These are phyloP conservation scores for Drosophila kanekoi DNA, from an alignment of 2,888 invertebrate genomes.

Conservation along the genomic window DNA sequence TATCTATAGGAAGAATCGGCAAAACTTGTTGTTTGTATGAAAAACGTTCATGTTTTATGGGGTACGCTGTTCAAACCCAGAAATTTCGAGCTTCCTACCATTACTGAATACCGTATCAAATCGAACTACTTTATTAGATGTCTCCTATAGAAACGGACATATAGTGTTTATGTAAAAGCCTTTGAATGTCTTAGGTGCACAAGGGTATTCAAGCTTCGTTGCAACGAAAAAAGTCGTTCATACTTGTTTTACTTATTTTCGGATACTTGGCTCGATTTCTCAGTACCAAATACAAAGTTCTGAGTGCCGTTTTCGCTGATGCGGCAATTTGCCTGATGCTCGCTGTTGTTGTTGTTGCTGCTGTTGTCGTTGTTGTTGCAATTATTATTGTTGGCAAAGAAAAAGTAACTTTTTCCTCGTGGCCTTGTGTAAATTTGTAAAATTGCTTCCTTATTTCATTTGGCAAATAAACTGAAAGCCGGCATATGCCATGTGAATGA, in stretches of 20 bases:
- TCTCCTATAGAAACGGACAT: too few relatives aligned
- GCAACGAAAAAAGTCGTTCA: not conserved
- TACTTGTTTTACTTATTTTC: conserved; percentile 21
- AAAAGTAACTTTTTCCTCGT: conserved; percentile 44
- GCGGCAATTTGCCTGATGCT: conserved; percentile 50
- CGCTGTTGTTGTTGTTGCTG: not conserved
- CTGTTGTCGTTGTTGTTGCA: conserved; percentile 22
- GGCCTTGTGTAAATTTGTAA: conserved; percentile 74
- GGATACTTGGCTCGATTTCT: conserved; percentile 43
- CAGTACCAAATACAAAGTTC: conserved; percentile 31
- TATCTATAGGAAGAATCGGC: too few relatives aligned
- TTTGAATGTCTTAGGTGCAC: not conserved
- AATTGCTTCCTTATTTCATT: conserved; percentile 81
- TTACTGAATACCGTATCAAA: too few relatives aligned
- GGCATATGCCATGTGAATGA: conserved; percentile 44
- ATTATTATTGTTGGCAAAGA: conserved; percentile 50
- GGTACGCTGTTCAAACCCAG: too few relatives aligned
- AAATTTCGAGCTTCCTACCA: too few relatives aligned
- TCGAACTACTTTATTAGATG: too few relatives aligned
- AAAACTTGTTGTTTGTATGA: too few relatives aligned
- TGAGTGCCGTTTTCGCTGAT: conserved; percentile 45
- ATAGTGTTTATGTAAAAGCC: too few relatives aligned
- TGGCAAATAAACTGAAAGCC: conserved; percentile 70
- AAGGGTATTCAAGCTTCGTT: conserved; percentile 15
- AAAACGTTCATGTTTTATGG: too few relatives aligned